Evolutionary conservation across 2,113 vertebrate species (phyloP).

Genomic region (Hypanus sabinus): DNA sequence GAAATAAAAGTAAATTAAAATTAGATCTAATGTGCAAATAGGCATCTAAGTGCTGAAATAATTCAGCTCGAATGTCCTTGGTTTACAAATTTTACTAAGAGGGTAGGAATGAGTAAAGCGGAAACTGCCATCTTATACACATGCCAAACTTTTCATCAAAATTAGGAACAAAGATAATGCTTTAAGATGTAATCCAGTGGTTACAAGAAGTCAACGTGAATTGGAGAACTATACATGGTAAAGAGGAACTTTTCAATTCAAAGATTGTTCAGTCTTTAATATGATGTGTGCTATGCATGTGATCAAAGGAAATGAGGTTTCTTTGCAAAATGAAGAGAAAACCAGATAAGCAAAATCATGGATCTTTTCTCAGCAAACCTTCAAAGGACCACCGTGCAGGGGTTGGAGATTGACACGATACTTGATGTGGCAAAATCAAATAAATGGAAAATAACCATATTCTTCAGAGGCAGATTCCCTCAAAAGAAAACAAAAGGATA

Average conservation of each 20-base stretch:
- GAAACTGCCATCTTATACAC: not conserved
- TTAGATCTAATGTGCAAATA: not conserved
- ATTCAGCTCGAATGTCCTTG: not conserved
- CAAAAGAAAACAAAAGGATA: not conserved
- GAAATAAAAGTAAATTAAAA: conserved; percentile 1
- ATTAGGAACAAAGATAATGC: not conserved
- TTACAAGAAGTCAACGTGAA: not conserved
- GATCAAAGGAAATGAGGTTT: not conserved
- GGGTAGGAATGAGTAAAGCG: not conserved
- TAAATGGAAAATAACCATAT: not conserved
- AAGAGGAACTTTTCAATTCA: not conserved
- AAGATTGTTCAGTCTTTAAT: no score
- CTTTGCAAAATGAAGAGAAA: not conserved
- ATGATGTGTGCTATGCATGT: not conserved
- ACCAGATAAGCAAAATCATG: not conserved
- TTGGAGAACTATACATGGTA: not conserved
- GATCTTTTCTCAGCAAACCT: not conserved
- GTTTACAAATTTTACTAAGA: not conserved
- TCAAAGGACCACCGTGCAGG: not conserved
- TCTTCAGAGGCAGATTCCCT: not conserved
- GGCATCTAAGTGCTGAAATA: not conserved
- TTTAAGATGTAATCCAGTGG: not conserved
- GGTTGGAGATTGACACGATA: not conserved
- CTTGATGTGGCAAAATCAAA: not conserved
- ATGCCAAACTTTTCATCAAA: not conserved